Conservation (phyloP, 2,797 vertebrate species). For the Etheostoma perlongum region DNA sequence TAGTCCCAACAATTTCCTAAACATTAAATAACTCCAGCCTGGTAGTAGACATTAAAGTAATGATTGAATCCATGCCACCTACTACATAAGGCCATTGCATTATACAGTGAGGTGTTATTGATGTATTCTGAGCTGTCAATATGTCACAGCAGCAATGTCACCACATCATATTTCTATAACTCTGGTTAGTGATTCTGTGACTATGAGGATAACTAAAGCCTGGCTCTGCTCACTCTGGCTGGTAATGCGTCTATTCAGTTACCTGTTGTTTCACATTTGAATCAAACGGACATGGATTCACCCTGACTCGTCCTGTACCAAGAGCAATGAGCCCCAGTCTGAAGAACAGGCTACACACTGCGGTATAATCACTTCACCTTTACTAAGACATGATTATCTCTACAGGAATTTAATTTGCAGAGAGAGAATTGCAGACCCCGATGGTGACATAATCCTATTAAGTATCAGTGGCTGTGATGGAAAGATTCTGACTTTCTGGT, state of each 20-base stretch:
- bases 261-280: not conserved
- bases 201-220: not conserved
- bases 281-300: slow-evolving; percentile 8
- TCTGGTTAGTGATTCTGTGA: not conserved
- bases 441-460: slow-evolving; percentile 43
- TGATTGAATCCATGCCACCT: not conserved
- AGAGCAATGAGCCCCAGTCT: slow-evolving; percentile 4
- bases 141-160: slow-evolving; percentile 7
- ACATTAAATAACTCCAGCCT: slow-evolving; percentile 13
- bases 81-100: not conserved
- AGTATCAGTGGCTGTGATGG: slow-evolving; percentile 16
- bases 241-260: not conserved
- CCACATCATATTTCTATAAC: not conserved
- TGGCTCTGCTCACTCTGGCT: not conserved
- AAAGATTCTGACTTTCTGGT: slow-evolving; percentile 17
- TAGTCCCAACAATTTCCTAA: not conserved
- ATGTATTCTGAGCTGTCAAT: slow-evolving; percentile 1
- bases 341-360: slow-evolving; percentile 21
- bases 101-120: not conserved
- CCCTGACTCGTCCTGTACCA: not conserved
- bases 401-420: slow-evolving; percentile 17
- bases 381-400: slow-evolving; percentile 50
- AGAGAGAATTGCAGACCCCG: slow-evolving; percentile 16
- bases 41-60: slow-evolving; percentile 17
- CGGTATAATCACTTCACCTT: slow-evolving; percentile 15